These are phyloP conservation scores for Mastomys natalensis DNA, from an alignment of 2,113 vertebrate genomes.

Conservation along the genomic window DNA sequence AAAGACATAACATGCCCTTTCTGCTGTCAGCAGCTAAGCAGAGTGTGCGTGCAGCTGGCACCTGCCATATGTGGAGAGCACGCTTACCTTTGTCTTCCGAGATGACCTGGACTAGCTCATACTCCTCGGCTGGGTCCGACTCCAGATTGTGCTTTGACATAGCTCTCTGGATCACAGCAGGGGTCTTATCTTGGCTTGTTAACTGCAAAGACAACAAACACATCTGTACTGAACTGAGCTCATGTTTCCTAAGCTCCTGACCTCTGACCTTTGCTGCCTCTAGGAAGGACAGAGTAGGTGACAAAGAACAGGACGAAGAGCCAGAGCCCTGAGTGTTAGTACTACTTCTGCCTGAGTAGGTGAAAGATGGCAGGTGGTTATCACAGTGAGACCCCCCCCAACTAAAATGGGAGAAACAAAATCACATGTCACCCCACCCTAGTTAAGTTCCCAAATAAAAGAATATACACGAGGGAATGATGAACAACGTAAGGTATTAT, in stretches of 20 bases:
- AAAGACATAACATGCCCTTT: neutral
- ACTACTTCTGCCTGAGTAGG: neutral
- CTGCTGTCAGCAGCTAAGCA: neutral
- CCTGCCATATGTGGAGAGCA: accelerated
- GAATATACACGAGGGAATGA: accelerated
- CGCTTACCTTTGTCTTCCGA: conserved; percentile 93
- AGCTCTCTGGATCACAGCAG: conserved; percentile 92
- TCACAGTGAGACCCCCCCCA: neutral
- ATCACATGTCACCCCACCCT: neutral
- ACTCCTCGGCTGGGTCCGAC: conserved; percentile 88
- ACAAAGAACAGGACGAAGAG: neutral
- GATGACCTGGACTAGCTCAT: conserved; percentile 96
- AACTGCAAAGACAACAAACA: conserved; percentile 85
- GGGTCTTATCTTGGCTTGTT: conserved; percentile 96
- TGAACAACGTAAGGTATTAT: neutral
- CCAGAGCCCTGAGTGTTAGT: neutral
- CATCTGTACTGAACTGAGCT: neutral
- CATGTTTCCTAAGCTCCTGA: neutral
- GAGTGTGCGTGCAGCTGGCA: accelerated
- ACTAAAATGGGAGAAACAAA: neutral
- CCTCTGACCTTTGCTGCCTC: neutral
- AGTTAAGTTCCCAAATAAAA: accelerated
- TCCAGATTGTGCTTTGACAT: conserved; percentile 96
- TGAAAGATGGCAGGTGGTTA: neutral
- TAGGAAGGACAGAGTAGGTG: neutral